Evolutionary conservation across 2,888 invertebrate genomes (phyloP).

Genomic region (Anticlea derivata): DNA sequence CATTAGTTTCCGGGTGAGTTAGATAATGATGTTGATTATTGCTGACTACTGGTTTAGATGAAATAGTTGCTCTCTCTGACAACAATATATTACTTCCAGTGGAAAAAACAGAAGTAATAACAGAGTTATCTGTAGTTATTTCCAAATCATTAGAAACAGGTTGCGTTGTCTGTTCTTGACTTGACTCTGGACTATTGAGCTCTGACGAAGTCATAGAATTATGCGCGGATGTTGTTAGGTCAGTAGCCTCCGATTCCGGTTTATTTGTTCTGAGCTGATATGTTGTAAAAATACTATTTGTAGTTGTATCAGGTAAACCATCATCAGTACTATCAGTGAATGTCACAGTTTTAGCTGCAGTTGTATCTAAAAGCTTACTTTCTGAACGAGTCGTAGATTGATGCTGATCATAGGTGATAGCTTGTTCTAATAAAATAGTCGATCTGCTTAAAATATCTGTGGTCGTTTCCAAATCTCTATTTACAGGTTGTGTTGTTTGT

Average conservation of each 20-base stretch:
- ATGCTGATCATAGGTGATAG: not conserved
- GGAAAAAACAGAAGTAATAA: not conserved
- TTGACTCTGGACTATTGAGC: not conserved
- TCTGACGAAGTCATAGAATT: not conserved
- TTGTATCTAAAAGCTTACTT: not conserved
- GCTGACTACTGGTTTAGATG: not conserved
- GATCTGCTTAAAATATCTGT: not conserved
- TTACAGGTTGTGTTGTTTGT: not conserved
- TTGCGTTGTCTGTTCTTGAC: not conserved
- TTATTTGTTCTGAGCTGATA: no score
- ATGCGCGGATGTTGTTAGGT: not conserved
- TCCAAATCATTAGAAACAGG: not conserved
- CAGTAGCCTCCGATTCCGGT: no score
- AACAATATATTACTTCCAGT: not conserved
- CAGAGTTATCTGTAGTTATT: not conserved
- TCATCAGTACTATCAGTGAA: not conserved
- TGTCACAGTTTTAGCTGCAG: not conserved
- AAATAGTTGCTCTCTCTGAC: not conserved
- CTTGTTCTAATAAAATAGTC: not conserved
- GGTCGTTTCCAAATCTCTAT: not conserved
- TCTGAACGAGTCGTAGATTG: not conserved
- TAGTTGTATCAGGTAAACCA: no score
- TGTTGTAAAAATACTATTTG: no score
- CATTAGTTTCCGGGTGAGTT: not conserved
- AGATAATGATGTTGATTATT: not conserved